These are phyloP conservation scores for Euura saliciscinereae DNA, from an alignment of 1,140 invertebrate genomes.

Conservation along the genomic window DNA sequence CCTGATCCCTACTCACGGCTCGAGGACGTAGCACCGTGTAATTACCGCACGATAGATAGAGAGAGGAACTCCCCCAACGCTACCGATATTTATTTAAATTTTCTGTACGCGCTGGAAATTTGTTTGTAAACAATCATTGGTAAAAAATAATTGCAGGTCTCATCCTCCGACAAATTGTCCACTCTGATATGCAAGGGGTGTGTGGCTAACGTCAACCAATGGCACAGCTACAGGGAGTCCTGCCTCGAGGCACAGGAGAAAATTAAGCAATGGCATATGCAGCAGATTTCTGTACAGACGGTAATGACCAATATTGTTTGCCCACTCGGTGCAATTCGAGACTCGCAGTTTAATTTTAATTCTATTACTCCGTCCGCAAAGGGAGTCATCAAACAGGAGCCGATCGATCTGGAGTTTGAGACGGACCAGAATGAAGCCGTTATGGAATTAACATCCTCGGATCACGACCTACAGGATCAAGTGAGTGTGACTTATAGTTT, in stretches of 20 bases:
- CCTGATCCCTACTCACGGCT: too few relatives aligned
- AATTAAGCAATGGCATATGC: constrained; percentile 50
- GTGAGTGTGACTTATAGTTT: neutral
- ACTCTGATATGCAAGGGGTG: constrained; percentile 55
- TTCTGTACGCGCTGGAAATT: too few relatives aligned
- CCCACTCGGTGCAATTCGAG: too few relatives aligned
- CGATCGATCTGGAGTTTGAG: constrained; percentile 41
- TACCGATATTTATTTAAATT: too few relatives aligned
- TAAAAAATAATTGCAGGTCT: constrained; percentile 45
- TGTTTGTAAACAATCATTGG: too few relatives aligned
- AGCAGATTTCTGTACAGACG: constrained; percentile 24
- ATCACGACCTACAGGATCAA: neutral
- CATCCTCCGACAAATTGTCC: constrained; percentile 47
- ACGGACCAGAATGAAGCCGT: constrained; percentile 35
- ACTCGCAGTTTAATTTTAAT: neutral
- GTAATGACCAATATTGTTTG: neutral
- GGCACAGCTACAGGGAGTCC: constrained; percentile 54
- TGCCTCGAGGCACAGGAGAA: constrained; percentile 56
- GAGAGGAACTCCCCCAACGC: too few relatives aligned
- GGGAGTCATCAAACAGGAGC: constrained; percentile 47
- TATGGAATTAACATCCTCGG: constrained; percentile 17
- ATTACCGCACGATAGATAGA: too few relatives aligned
- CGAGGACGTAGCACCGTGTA: too few relatives aligned
- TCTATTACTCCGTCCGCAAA: constrained; percentile 15
- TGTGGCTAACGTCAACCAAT: constrained; percentile 51